A percentile compares a stretch with the other conserved stretches of the same genome.
Evolutionary conservation across 2,113 vertebrate genomes (phyloP).

Genomic region (Nothocercus nigrocapillus): DNA sequence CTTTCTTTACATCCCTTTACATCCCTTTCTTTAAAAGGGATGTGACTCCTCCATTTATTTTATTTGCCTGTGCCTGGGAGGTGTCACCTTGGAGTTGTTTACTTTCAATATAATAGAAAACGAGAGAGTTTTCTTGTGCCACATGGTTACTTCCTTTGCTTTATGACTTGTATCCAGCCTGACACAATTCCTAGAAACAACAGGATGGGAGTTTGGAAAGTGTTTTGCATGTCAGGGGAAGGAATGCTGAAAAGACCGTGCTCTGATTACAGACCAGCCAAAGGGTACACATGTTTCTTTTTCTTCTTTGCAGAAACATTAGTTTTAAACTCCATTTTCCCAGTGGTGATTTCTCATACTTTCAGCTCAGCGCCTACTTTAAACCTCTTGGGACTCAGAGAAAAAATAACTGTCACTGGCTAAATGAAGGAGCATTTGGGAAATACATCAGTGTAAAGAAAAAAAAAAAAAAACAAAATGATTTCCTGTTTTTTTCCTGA

Average conservation of each 20-base stretch:
- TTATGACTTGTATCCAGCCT: not conserved
- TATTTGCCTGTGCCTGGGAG: not conserved
- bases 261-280: not conserved
- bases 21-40: not conserved
- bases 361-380: not conserved
- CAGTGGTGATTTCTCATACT: not conserved
- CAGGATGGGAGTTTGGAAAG: not conserved
- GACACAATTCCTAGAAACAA: not conserved
- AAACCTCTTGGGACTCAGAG: not conserved
- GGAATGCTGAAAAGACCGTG: slow-evolving; percentile 14
- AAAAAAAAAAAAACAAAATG: not conserved
- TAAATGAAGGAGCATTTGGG: slow-evolving; percentile 18
- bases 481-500: not conserved
- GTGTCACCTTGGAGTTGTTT: not conserved
- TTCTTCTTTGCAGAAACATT: not conserved
- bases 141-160: not conserved
- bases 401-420: not conserved
- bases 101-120: not conserved
- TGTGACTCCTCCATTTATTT: not conserved
- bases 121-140: not conserved
- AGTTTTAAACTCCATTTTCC: slow-evolving; percentile 21
- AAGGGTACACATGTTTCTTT: not conserved
- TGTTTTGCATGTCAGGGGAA: not conserved
- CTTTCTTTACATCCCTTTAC: too few relatives aligned
- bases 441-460: not conserved